Evolutionary conservation across 2,797 vertebrate species (phyloP).

Genomic region (Ctenopoma multispine): DNA sequence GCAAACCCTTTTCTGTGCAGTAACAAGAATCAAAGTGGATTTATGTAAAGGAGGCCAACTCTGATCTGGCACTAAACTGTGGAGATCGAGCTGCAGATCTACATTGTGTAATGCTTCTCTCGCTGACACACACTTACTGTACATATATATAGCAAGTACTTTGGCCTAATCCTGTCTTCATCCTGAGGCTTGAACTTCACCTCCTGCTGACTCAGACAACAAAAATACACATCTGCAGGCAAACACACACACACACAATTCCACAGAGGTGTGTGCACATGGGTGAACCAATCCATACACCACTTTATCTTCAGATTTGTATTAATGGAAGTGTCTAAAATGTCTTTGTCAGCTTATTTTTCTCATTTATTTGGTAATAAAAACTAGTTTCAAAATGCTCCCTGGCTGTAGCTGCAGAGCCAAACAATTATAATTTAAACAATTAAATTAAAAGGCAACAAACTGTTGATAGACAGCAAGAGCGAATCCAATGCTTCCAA

Average conservation of each 20-base stretch:
- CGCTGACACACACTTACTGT: conserved; percentile 35
- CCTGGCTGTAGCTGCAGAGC: background rate
- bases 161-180: conserved; percentile 45
- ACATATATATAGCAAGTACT: conserved; percentile 28
- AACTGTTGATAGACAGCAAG: background rate
- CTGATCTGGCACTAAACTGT: conserved; percentile 3
- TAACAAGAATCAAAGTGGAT: conserved; percentile 9
- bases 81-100: background rate
- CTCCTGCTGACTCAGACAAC: conserved; percentile 47
- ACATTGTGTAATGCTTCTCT: conserved; percentile 7
- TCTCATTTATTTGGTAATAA: background rate
- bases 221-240: conserved; percentile 42
- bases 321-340: background rate
- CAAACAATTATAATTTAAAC: background rate
- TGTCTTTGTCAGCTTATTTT: background rate
- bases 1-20: too few relatives aligned
- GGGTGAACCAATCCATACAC: background rate
- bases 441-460: background rate
- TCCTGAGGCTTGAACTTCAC: conserved; percentile 38
- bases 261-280: background rate
- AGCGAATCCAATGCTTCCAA: background rate
- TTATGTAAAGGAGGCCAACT: conserved; percentile 13
- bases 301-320: background rate
- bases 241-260: conserved; percentile 10
- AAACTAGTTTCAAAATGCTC: background rate